Percentiles rank a stretch among this genome's conserved stretches.
These are phyloP conservation scores for Caenorhabditis brenneri DNA, from an alignment of 1,140 invertebrate genomes.

Conservation along the genomic window DNA sequence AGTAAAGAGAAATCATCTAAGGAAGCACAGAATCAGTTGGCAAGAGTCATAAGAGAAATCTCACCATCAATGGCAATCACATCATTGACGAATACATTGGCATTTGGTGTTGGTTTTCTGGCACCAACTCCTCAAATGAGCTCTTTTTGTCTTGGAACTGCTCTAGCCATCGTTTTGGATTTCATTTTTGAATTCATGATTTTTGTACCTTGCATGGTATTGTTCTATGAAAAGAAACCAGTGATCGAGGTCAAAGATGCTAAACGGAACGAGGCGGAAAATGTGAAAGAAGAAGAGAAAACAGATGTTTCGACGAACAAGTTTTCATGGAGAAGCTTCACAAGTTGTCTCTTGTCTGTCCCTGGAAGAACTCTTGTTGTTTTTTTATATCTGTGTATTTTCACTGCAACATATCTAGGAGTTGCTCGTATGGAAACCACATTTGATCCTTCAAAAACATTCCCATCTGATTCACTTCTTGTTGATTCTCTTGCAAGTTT, in stretches of 20 bases:
- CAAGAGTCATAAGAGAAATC: constrained; percentile 47
- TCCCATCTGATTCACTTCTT: constrained; percentile 57
- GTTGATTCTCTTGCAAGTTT: constrained; percentile 53
- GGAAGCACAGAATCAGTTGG: constrained; percentile 44
- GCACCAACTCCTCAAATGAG: constrained; percentile 61
- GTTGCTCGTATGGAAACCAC: constrained; percentile 58
- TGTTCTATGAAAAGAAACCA: constrained; percentile 52
- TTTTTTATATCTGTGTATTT: constrained; percentile 52
- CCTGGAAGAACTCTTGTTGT: constrained; percentile 50
- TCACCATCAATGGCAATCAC: constrained; percentile 64
- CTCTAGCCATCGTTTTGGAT: constrained; percentile 63
- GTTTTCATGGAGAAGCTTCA: constrained; percentile 57
- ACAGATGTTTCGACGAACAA: not conserved
- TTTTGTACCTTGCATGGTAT: constrained; percentile 59
- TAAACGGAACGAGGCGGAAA: not conserved
- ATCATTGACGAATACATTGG: constrained; percentile 64
- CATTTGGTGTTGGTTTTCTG: constrained; percentile 65
- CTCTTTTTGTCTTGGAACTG: constrained; percentile 63
- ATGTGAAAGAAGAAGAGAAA: too few species aligned
- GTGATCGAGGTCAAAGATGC: not conserved
- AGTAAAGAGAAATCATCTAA: not conserved
- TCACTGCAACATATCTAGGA: constrained; percentile 57
- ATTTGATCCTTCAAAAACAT: constrained; percentile 66
- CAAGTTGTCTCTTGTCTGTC: constrained; percentile 55
- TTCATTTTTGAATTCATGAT: constrained; percentile 66